Evolutionary conservation across 2,888 invertebrate species (phyloP), one percentile per base, ranked within the genome.

Genomic region (Myathropa florea): DNA sequence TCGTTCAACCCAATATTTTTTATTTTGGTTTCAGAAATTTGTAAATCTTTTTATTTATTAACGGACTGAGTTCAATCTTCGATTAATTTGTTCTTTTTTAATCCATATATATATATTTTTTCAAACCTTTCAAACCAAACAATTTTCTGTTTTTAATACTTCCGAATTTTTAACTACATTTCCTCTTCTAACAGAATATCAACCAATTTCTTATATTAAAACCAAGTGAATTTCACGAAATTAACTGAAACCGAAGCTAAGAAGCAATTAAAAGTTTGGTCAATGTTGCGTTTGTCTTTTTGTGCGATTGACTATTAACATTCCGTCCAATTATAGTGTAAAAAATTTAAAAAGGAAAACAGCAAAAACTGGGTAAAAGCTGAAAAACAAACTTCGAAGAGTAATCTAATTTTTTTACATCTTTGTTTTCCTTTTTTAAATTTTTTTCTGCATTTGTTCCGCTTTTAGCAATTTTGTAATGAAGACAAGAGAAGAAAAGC

Each of bases 181-280:
- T 33, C 33, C 12, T 10, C 2, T 3, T 33, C 9, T 3, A 33
- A 33, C 0, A n/a, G n/a, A 33, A 28, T 33, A 10, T 33, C 2
- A 33, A 10, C 10, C 0, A 33, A 33, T 33, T 33, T 3, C 12
- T 12, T 12, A 33, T 33, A 33, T 12, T 33, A 33, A 33, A 12
- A 10, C 12, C 0, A 33, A 33, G 33, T 12, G 33, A 33, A 33
- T 33, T 33, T 33, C 33, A 33, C 33, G 12, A 33, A 1, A 33
- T 12, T 33, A 33, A 12, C 33, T 33, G 1, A 53, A 53, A 53
- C 12, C 30, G 10, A 10, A 33, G 2, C 30, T 46, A 46, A 18
- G 46, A 67, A 67, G 53, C 67, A 67, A 76, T 76, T 76, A 76
- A 68, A 76, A 59, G 67, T 67, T 67, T 60, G 67, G 61, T 76